These are phyloP conservation scores for Apostichopus californicus DNA, from an alignment of 35 echinoderm and acorn worm genomes.

Conservation along the genomic window DNA sequence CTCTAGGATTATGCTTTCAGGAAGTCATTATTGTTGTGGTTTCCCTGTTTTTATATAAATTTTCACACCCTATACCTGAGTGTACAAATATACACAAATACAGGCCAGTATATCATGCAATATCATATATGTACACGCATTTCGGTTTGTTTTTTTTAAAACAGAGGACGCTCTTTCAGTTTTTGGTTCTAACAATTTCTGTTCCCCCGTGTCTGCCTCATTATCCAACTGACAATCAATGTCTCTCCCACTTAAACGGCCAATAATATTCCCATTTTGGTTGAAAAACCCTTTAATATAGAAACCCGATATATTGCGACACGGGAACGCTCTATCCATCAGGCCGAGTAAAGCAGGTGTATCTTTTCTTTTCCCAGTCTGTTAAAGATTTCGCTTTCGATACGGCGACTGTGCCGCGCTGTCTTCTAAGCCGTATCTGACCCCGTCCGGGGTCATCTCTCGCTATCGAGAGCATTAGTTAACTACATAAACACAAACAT, in stretches of 20 bases:
- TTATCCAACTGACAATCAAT: neutral
- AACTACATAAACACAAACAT: conserved; percentile 59
- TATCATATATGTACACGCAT: no score
- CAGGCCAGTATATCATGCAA: no score
- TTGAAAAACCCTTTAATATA: neutral
- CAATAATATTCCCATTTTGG: conserved; percentile 21
- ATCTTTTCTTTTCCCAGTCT: conserved; percentile 18
- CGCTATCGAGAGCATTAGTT: conserved; percentile 40
- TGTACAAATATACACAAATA: no score
- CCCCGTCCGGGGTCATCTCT: conserved; percentile 20
- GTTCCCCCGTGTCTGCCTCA: neutral
- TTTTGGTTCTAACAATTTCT: neutral
- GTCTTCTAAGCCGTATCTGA: neutral
- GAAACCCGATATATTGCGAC: neutral
- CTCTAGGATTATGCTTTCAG: neutral
- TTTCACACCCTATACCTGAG: no score
- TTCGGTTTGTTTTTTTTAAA: no score
- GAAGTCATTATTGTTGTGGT: neutral
- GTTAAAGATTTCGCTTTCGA: conserved; percentile 37
- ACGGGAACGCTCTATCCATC: neutral
- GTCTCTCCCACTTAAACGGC: neutral
- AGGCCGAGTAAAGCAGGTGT: conserved; percentile 12
- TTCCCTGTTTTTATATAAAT: neutral
- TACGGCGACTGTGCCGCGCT: neutral
- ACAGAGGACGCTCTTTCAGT: neutral